Evolutionary conservation across 1,140 invertebrate genomes (phyloP).

Genomic region (Lysiphlebus fabarum): DNA sequence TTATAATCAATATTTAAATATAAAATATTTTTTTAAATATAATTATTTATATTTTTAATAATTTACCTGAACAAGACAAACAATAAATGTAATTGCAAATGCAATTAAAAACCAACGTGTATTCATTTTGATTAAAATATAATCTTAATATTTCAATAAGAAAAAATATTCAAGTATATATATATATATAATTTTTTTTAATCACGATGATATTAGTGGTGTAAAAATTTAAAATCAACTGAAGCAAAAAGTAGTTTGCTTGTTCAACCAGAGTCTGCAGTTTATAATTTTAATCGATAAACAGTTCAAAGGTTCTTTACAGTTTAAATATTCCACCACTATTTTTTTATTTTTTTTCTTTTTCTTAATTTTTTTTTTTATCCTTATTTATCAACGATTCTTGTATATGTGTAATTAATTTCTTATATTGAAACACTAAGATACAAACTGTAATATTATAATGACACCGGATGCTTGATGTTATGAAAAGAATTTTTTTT

Average conservation of each 20-base stretch:
- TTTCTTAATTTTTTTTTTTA: too few species aligned
- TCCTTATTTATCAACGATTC: too few species aligned
- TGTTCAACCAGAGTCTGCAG: constrained; percentile 1
- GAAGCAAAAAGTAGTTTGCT: constrained; percentile 1
- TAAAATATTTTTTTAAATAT: not conserved
- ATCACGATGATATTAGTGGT: not conserved
- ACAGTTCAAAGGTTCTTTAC: not conserved
- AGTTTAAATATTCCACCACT: not conserved
- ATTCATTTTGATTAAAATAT: constrained; percentile 25
- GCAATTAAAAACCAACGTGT: constrained; percentile 26
- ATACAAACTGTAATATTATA: too few species aligned
- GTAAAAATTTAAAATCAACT: not conserved
- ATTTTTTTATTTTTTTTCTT: too few species aligned
- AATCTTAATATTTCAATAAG: not conserved
- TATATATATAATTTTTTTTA: too few species aligned
- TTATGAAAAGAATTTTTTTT: too few species aligned
- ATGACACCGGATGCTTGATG: too few species aligned
- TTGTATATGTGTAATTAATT: too few species aligned
- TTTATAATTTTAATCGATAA: not conserved
- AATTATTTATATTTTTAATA: not conserved
- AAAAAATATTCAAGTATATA: too few species aligned
- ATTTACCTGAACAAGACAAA: constrained; percentile 31
- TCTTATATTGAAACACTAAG: too few species aligned
- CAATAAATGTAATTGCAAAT: constrained; percentile 19
- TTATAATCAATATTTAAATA: not conserved